phyloP scores from a whole-genome alignment of 92 coral and sea anemone genomes.

The Parazoanthus swiftii region DNA sequence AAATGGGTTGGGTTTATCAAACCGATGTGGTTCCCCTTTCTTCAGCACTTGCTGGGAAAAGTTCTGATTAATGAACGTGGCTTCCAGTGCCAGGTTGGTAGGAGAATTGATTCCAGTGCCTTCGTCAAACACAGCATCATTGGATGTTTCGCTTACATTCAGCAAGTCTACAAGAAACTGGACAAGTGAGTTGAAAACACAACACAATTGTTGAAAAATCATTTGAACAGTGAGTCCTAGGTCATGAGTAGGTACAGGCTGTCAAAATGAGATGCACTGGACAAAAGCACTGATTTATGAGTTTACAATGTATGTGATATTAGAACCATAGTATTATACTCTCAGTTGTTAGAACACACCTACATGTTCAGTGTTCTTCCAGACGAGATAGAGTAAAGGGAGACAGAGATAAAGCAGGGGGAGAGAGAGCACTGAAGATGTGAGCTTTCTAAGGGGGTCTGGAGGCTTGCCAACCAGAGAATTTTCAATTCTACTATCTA shows the following conservation, averaged over 20 bases:
- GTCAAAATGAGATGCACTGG: not conserved
- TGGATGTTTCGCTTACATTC: conserved; percentile 97
- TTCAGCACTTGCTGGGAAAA: conserved; percentile 94
- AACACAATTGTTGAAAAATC: not conserved
- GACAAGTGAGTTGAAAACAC: not conserved
- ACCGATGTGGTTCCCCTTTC: conserved; percentile 61
- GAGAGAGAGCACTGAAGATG: too few relatives aligned
- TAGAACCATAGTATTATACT: too few relatives aligned
- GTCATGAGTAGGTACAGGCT: not conserved
- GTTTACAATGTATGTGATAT: too few relatives aligned
- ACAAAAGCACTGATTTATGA: too few relatives aligned
- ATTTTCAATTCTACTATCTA: too few relatives aligned
- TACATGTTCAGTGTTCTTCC: too few relatives aligned
- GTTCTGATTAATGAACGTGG: conserved; percentile 97
- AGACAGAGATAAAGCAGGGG: too few relatives aligned
- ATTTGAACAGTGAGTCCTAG: not conserved
- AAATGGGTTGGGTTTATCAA: conserved; percentile 89
- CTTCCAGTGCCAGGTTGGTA: conserved; percentile 94
- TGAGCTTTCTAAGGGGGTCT: too few relatives aligned
- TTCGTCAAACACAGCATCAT: conserved; percentile 87
- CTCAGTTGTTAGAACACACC: too few relatives aligned
- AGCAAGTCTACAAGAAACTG: conserved; percentile 65
- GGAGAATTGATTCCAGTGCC: conserved; percentile 95
- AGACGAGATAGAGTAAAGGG: too few relatives aligned
- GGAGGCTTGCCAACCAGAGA: too few relatives aligned